These are phyloP conservation scores for Oophaga pumilio DNA, from an alignment of 2,113 vertebrate species.

Conservation along the genomic window DNA sequence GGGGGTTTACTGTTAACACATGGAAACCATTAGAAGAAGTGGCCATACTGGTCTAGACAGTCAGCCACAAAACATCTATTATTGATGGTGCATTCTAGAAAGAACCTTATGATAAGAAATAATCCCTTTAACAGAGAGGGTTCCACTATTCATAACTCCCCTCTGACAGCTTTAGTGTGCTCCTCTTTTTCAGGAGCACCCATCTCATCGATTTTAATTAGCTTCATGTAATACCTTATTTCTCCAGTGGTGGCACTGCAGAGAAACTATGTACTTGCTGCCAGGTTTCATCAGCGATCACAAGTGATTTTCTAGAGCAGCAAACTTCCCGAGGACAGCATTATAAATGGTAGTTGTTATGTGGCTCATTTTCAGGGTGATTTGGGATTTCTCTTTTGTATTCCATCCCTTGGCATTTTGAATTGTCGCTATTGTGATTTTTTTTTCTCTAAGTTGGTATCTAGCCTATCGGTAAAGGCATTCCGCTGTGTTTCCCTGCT, in stretches of 20 bases:
- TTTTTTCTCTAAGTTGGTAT: not conserved
- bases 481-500: conserved; percentile 2
- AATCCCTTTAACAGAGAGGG: too few relatives aligned
- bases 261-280: not conserved
- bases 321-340: not conserved
- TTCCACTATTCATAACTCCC: too few relatives aligned
- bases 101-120: too few relatives aligned
- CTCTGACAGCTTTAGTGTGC: too few relatives aligned
- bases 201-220: too few relatives aligned
- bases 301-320: not conserved
- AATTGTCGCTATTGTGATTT: not conserved
- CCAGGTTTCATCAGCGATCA: not conserved
- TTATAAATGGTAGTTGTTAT: too few relatives aligned
- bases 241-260: not conserved
- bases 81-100: too few relatives aligned
- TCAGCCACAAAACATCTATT: too few relatives aligned
- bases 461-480: not conserved
- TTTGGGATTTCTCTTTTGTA: not conserved
- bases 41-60: not conserved
- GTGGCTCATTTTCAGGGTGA: not conserved
- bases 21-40: not conserved
- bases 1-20: too few relatives aligned
- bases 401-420: not conserved
- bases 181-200: too few relatives aligned
- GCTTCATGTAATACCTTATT: not conserved